These are phyloP conservation scores for Serranochromis macrocephalus DNA, from an alignment of 2,113 vertebrate genomes.

Conservation along the genomic window DNA sequence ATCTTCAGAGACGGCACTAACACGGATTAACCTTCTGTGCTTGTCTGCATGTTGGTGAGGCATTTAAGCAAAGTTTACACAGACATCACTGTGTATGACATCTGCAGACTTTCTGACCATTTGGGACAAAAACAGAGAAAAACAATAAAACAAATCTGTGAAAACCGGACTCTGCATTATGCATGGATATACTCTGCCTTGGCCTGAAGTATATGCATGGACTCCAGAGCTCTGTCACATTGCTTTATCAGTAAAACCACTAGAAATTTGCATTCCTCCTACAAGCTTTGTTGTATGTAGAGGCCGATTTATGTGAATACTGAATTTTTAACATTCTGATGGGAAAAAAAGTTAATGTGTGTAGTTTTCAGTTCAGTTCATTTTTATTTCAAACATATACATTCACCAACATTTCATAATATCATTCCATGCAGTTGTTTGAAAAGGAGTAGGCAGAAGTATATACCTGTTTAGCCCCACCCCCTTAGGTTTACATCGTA, in stretches of 20 bases:
- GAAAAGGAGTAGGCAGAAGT: background rate
- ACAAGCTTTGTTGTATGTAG: rapidly evolving
- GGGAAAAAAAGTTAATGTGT: background rate
- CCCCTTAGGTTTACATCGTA: background rate
- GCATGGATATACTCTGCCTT: background rate
- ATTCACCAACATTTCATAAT: background rate
- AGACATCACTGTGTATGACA: background rate
- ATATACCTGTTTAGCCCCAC: background rate
- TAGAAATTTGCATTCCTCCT: background rate
- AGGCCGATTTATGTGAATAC: background rate
- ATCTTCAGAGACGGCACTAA: background rate
- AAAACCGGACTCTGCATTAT: rapidly evolving
- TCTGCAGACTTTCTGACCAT: background rate
- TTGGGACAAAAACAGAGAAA: background rate
- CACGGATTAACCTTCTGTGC: rapidly evolving
- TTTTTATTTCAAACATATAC: background rate
- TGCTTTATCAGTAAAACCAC: background rate
- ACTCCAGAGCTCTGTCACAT: background rate
- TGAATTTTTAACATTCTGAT: background rate
- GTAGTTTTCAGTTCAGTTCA: background rate
- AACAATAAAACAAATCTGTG: background rate
- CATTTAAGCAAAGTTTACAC: background rate
- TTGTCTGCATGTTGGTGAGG: background rate
- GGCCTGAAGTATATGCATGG: rapidly evolving
- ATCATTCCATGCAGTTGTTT: background rate